Base-by-base conservation (phyloP, 2,113 vertebrate genomes). In the Pseudolaguvia tuberculata region DNA sequence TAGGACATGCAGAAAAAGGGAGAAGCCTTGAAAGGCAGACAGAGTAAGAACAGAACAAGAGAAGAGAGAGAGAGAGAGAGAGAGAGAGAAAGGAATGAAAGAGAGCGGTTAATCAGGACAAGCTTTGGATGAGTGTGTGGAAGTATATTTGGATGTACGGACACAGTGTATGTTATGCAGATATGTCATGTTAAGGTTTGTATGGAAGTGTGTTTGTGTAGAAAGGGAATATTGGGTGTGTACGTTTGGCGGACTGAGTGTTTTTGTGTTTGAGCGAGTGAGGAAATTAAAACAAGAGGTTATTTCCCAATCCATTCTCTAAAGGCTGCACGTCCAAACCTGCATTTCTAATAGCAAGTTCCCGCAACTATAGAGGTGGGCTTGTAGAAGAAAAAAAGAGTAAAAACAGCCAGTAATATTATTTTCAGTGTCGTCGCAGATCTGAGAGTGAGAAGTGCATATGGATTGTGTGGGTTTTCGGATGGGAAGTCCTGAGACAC, bases 1-100 rank as follows among this genome's bases (percentile, higher is more conserved):
- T 96, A 91, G 88, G 87, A 95, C 96, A 98, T 98, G 95, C 95
- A 96, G 91, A 93, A 86, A 85, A 78, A 72, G 79, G 85, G 74
- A n/a, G n/a, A 78, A 21, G 88, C 73, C 76, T 81, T 57, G 12
- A 69, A 48, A 62, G 69, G 73, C 76, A 76, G 84, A 70, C 23
- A 20, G 72, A 62, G 70, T 68, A 76, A 79, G 70, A 69, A 73
- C 67, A 67, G 57, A 63, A 80, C 65, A 69, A 69, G 67, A 70
- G 55, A 52, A 80, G 42, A 55, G 23, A 65, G 53, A 53, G 23
- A 47, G 14, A 35, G 51, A 70, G 56, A n/a, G n/a, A 80, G 42
- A 55, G 23, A 65, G 53, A 53, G 23, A 47, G 14, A 35, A 56
- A 70, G 56, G 67, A 73, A 71, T 55, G 35, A 71, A 76, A 39